These are phyloP conservation scores for Furcula furcula DNA, from an alignment of 2,888 invertebrate genomes.

Conservation along the genomic window DNA sequence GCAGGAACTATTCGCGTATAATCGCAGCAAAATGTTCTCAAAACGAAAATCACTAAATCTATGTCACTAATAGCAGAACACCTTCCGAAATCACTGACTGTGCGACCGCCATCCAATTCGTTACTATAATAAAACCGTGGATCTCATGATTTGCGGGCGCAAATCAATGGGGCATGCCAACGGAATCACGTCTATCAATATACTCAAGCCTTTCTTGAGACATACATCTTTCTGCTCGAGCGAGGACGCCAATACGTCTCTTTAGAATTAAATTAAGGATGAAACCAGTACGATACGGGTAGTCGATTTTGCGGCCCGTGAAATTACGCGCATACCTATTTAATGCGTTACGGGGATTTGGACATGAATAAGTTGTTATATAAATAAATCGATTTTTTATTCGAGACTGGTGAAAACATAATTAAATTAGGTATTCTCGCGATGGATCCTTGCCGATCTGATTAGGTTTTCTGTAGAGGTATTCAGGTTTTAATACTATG, in stretches of 20 bases:
- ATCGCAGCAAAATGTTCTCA: too few species aligned
- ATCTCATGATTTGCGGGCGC: constrained; percentile 38
- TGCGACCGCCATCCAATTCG: constrained; percentile 34
- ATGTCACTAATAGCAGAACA: too few species aligned
- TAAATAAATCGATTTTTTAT: constrained; percentile 6
- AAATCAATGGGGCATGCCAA: constrained; percentile 55
- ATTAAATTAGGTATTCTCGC: too few species aligned
- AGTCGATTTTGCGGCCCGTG: constrained; percentile 44
- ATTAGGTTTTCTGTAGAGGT: too few species aligned
- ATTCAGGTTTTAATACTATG: too few species aligned
- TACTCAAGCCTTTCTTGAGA: constrained; percentile 48
- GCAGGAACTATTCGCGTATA: too few species aligned
- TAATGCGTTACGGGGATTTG: constrained; percentile 26
- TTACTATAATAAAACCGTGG: constrained; percentile 38
- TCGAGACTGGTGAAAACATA: too few species aligned
- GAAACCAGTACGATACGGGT: constrained; percentile 60
- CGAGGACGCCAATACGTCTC: constrained; percentile 62
- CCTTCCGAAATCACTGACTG: constrained; percentile 24
- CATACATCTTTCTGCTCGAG: constrained; percentile 66
- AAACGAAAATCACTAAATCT: too few species aligned
- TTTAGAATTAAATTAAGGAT: constrained; percentile 74
- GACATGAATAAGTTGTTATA: constrained; percentile 24
- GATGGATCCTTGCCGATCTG: too few species aligned
- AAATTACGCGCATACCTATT: constrained; percentile 44
- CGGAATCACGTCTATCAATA: constrained; percentile 65